Conservation (phyloP, 1,140 invertebrate genomes). For the Drosophila sproati region DNA sequence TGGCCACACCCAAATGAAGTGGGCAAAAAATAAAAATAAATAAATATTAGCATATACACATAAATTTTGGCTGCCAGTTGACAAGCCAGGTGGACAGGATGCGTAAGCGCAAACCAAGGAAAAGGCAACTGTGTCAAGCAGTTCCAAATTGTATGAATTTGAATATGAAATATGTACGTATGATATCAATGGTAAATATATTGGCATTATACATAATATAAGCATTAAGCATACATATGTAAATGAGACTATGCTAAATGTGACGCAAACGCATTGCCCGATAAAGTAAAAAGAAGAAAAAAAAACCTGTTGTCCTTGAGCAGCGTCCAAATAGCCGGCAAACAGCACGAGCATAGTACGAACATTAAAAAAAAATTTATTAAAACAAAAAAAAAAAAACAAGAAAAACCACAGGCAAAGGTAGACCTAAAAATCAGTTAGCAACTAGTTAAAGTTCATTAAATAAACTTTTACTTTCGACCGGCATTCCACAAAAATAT, state of each 20-base stretch:
- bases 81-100: conserved; percentile 23
- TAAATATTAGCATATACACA: not conserved
- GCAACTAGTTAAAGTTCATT: conserved; percentile 50
- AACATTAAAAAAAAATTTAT: conserved; percentile 1
- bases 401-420: conserved; percentile 20
- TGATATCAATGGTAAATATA: not conserved
- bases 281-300: conserved; percentile 17
- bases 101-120: not conserved
- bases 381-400: conserved; percentile 8
- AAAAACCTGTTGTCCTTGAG: conserved; percentile 41
- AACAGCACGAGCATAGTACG: conserved; percentile 29
- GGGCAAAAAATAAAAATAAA: no score
- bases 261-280: conserved; percentile 47
- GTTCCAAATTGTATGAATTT: not conserved
- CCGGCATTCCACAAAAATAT: not conserved
- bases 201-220: conserved; percentile 18
- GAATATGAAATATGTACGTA: not conserved
- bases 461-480: conserved; percentile 48
- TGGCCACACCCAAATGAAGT: not conserved
- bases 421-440: conserved; percentile 35
- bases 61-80: conserved; percentile 5
- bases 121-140: conserved; percentile 9
- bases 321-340: conserved; percentile 34
- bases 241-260: conserved; percentile 33
- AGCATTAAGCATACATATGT: conserved; percentile 24